Evolutionary conservation across 2,888 invertebrate species (phyloP), one percentile per base, ranked within the genome.

Genomic region (Ochropacha duplaris): DNA sequence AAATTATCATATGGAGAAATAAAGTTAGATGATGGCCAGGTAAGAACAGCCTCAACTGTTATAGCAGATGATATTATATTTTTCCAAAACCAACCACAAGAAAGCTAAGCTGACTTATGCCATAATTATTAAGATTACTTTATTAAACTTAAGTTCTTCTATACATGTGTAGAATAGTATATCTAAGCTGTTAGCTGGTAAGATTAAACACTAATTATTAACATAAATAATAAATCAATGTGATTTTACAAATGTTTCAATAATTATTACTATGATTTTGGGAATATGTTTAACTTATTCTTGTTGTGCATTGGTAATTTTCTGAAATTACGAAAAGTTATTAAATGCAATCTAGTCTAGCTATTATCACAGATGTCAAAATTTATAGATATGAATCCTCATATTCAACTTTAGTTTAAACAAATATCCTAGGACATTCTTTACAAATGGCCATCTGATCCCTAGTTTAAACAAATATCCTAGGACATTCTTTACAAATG

Each of bases 31-130:
- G 95, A 95, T 74, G 98, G 97, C 16, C 94, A 94, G 76, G 84
- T 94, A 12, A 94, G 94, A 81, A 88, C 94, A 14, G 96, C 96
- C n/a, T 96, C 97, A 0, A 95, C 97, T 26, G 94, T 98, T 55
- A 94, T 97, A 69, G 98, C 98, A 11, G 97, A 98, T 77, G 97
- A 98, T 79, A 94, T 98, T 1, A 95, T 98, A 78, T 97, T 97
- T 84, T 96, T 97, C 87, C 94, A 96, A 77, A 83, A 76, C 61
- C 78, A 79, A 12, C 69, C 78, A 49, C 67, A 72, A 56, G 81
- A 77, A 19, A 44, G 44, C 44, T 44, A 19, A 44, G 44, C 9
- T 16, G 9, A 19, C 19, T 19, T 9, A n/a, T 44, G 19, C 16
- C 9, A 9, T 44, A 3, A 44, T 19, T 44, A 44, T 5, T 39